Evolutionary conservation across 35 echinoderm and acorn worm species (phyloP), one percentile per base, ranked within the genome.

Genomic region (Strongylocentrotus purpuratus): DNA sequence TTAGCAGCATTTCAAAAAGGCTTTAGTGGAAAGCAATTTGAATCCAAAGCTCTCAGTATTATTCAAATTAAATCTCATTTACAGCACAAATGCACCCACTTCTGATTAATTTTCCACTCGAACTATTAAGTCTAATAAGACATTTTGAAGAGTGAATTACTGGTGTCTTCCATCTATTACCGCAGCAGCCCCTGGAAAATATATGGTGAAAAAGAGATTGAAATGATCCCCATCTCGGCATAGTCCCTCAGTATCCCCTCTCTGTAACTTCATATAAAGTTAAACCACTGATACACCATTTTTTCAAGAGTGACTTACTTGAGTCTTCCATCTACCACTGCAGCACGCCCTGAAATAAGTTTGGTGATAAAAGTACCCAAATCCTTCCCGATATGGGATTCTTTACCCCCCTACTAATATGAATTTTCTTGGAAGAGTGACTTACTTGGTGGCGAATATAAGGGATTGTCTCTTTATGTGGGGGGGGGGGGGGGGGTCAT

Each of bases 291-390:
- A 28, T 7, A 78, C 20, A 4, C 5, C 3, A 78, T 78, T 25
- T 28, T 50, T 25, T 20, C 4, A 78, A 28, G 22, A 78, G 18
- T 28, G 22, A 70, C 61, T 70, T 96, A 99, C 98, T 95, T 95
- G 88, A 97, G 96, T 94, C 95, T 97, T 94, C 97, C 96, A 95
- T 97, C 97, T 33, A 99, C 87, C 46, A 97, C 96, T 94, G 98
- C 97, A 87, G 97, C 98, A 32, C 98, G 97, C 88, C 97, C 98
- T 96, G 98, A 95, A 93, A 99, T 99, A 48, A 97, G 94, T 95
- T 97, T 97, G 7, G 98, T 99, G 45, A 99, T 99, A 95, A 95
- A 97, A 87, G 97, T 97, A 90, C 96, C 95, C 6, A 95, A 96
- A 50, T 99, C 98, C 41, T 97, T 96, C 45, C 93, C 94, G 60